Percentiles rank a stretch among this genome's conserved stretches.
Conservation (phyloP, 2,113 vertebrate genomes). For the Tylochromis polylepis region DNA sequence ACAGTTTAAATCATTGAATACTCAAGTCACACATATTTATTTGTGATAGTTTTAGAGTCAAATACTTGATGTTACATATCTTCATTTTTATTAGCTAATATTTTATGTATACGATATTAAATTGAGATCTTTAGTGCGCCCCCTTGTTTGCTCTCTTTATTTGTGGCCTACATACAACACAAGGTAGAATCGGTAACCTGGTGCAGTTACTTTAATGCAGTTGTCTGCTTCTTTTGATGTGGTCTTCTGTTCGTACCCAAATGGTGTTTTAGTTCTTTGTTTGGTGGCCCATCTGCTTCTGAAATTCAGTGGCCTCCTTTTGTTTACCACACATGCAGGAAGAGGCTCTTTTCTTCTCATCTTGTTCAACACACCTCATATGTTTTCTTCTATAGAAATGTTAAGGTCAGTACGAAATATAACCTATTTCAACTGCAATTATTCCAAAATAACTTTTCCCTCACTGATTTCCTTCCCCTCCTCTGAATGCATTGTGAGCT, state of each 20-base stretch:
- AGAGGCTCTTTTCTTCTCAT: neutral
- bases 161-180: neutral
- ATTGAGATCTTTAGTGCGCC: neutral
- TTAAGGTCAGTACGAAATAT: neutral
- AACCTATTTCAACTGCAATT: neutral
- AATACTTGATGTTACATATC: neutral
- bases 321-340: neutral
- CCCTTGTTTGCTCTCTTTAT: neutral
- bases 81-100: neutral
- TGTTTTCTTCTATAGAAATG: neutral
- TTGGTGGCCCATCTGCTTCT: neutral
- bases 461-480: neutral
- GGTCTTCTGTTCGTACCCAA: neutral
- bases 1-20: neutral
- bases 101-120: neutral
- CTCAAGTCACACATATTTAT: constrained; percentile 10
- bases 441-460: neutral
- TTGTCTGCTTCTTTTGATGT: neutral
- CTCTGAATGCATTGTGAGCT: neutral
- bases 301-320: neutral
- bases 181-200: neutral
- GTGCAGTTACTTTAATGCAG: neutral
- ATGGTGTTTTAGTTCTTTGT: neutral
- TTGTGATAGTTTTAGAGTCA: neutral
- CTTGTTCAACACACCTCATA: neutral